A percentile compares a stretch with the other conserved stretches of the same genome.
phyloP scores from a whole-genome alignment of 2,113 vertebrate species.

The Platichthys flesus region DNA sequence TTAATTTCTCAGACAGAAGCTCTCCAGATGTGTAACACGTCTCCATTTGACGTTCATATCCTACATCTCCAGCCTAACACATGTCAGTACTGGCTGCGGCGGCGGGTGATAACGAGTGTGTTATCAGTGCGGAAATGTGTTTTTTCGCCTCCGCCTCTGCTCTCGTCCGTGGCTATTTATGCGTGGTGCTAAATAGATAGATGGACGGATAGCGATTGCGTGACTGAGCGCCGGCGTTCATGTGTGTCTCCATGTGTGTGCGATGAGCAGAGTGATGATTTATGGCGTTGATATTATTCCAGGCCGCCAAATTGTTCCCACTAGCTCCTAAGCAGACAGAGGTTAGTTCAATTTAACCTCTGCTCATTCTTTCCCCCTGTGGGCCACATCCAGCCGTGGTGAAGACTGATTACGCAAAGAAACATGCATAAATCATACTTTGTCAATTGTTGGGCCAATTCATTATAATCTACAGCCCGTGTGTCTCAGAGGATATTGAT shows the following conservation, averaged over 20 bases:
- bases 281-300: conserved; percentile 71
- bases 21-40: conserved; percentile 1
- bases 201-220: conserved; percentile 15
- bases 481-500: conserved; percentile 51
- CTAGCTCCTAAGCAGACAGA: conserved; percentile 59
- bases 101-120: background rate
- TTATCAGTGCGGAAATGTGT: conserved; percentile 1
- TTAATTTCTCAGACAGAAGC: conserved; percentile 25
- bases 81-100: background rate
- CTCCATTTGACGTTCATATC: background rate
- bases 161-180: background rate
- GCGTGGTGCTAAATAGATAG: background rate
- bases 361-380: conserved; percentile 52
- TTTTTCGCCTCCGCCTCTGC: background rate
- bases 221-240: conserved; percentile 4
- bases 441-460: conserved; percentile 68
- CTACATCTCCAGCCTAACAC: background rate
- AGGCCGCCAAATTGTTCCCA: conserved; percentile 68
- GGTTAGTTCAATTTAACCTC: conserved; percentile 78
- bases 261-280: conserved; percentile 66
- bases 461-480: conserved; percentile 60
- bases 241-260: conserved; percentile 16
- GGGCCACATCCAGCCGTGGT: conserved; percentile 47
- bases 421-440: conserved; percentile 81
- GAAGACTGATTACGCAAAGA: conserved; percentile 66